A percentile compares a stretch with the other conserved stretches of the same genome.
Evolutionary conservation across 2,797 vertebrate species (phyloP).

Genomic region (Coreius guichenoti): DNA sequence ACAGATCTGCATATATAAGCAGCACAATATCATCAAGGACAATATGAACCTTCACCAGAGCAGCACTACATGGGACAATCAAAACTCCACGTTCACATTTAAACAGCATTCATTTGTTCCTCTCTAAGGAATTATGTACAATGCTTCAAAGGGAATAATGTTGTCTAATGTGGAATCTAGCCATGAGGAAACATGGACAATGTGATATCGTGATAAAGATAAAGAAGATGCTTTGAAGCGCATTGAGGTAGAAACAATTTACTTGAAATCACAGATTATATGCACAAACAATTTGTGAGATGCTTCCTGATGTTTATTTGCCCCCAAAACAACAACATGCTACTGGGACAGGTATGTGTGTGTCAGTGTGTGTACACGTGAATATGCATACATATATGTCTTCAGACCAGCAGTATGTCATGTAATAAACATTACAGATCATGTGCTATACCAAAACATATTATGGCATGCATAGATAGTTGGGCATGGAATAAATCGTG

Average conservation of each 20-base stretch:
- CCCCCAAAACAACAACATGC: constrained; percentile 34
- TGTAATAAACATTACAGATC: constrained; percentile 67
- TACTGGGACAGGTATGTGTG: constrained; percentile 38
- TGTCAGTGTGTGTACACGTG: constrained; percentile 22
- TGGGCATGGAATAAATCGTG: constrained; percentile 58
- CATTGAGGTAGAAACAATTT: constrained; percentile 61
- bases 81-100: not conserved
- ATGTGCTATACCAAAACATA: constrained; percentile 71
- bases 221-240: constrained; percentile 53
- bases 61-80: not conserved
- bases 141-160: constrained; percentile 26
- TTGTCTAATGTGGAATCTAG: constrained; percentile 22
- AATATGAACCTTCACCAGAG: constrained; percentile 7
- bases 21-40: not conserved
- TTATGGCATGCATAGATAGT: constrained; percentile 68
- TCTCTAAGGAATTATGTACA: constrained; percentile 23
- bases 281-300: constrained; percentile 49
- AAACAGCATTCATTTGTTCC: constrained; percentile 43
- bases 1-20: not conserved
- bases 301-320: constrained; percentile 54
- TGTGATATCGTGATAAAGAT: not conserved
- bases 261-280: constrained; percentile 72
- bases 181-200: constrained; percentile 38
- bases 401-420: constrained; percentile 52
- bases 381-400: constrained; percentile 40